Base-by-base conservation (phyloP, 2,797 vertebrate species). In the Argyrosomus regius region DNA sequence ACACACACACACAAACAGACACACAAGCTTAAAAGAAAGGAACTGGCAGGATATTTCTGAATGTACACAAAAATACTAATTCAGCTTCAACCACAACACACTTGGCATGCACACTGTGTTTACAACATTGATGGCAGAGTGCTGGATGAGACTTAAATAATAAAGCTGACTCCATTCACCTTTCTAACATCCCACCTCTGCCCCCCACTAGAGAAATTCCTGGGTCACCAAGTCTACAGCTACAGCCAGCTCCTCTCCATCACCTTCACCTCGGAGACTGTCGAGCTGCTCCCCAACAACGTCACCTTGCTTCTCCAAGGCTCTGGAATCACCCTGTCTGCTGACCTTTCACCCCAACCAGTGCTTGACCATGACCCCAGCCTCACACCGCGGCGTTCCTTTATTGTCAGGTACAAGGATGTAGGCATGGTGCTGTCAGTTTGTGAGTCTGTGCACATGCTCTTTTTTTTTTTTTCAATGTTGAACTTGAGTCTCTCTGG, bases 231-330 rank as follows among this genome's bases (percentile, higher is more conserved):
- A 81, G 87, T 77, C 77, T 81, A 96, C 91, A 98, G 97, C 93
- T 98, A 98, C 0, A 94, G 96, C 62, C 97, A 96, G 92, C 85
- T 90, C 78, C 94, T 98, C 81, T 93, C 91, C 14, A 77, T 98
- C 91, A 92, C 92, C 78, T 96, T 98, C 92, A 81, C 78, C 60
- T 93, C 84, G 0, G 95, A 96, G 80, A 88, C 82, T 11, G 59
- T 65, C 0, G 91, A 82, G 39, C 91, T 92, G 26, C 82, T 96
- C 41, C 93, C 87, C 0, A 46, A 78, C 31, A 76, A 12, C 0
- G 58, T 96, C 81, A 88, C 90, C 39, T 86, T 98, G 87, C 64
- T 96, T 78, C 93, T 99, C 73, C 93, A 96, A 81, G 97, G 97
- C 0, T 93, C 95, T 0, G 95, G 95, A 68, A 77, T 95, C 82